Base-by-base conservation (phyloP, 2,113 vertebrate genomes). In the Todiramphus saurophagus region DNA sequence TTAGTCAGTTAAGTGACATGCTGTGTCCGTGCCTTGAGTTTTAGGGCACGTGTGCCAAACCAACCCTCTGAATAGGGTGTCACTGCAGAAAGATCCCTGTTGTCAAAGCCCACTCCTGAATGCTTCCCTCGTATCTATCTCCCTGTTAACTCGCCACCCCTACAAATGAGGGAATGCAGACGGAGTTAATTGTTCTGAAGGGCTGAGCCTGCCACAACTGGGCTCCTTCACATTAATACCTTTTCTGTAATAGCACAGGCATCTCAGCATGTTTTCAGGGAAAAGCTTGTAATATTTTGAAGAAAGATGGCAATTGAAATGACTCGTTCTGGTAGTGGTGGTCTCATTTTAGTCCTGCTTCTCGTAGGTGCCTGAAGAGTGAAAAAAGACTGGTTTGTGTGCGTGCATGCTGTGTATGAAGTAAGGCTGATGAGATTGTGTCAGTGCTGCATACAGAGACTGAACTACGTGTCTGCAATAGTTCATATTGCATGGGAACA, bases 341-440 rank as follows among this genome's bases (percentile, higher is more conserved):
- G 11, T 74, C 31, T 82, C 15, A 2, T 21, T 44, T 43, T 16
- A 0, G 0, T 20, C 3, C 0, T 4, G 20, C 39, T 50, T 51
- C 39, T 70, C 53, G 6, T 28, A 51, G 12, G 27, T n/a, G 18
- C 43, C 30, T 31, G 10, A 7, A 53, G 62, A 72, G 43, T 11
- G 10, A 30, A 27, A 31, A 7, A 24, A 30, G 10, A 46, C 53
- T 53, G n/a, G 4, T 35, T n/a, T 27, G 21, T 39, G 7, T 11
- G 31, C 51, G 3, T 1, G 1, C 28, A 5, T 35, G 56, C 19
- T 72, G 11, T 20, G 5, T 44, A 4, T 9, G 14, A 46, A 59
- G 51, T 7, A 35, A 72, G 66, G 20, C 58, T 67, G 58, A 4
- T 37, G 15, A 30, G 31, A 30, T 7, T 21, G 17, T 15, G 55